Percentiles rank a stretch among this genome's conserved stretches.
Conservation (phyloP, 37 sponge, comb jelly and placozoan genomes). For the Bolinopsis microptera region DNA sequence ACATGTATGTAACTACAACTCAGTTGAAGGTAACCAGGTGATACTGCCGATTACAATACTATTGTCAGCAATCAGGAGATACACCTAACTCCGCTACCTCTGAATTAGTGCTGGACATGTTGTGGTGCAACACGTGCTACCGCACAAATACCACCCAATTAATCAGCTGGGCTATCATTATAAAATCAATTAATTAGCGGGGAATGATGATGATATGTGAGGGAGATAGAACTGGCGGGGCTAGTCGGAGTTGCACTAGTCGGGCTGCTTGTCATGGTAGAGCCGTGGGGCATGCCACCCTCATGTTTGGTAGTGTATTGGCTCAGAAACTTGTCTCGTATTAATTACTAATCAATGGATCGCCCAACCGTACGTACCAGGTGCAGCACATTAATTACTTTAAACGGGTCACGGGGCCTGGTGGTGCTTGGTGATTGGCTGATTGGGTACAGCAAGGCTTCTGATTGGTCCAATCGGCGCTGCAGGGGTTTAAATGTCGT, state of each 20-base stretch:
- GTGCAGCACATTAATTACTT: conserved; percentile 62
- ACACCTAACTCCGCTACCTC: no score
- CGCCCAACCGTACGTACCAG: neutral
- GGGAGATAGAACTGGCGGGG: no score
- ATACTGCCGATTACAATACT: no score
- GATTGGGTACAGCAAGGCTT: neutral
- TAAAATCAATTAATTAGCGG: neutral
- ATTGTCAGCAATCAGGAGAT: no score
- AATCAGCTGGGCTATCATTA: neutral
- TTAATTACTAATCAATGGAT: conserved; percentile 59
- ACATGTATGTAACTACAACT: no score
- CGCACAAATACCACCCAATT: no score
- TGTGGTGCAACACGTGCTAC: no score
- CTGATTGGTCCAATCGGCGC: conserved; percentile 33
- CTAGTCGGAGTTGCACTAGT: neutral
- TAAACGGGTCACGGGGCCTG: conserved; percentile 28
- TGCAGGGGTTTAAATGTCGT: conserved; percentile 8
- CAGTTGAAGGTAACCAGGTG: no score
- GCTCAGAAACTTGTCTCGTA: neutral
- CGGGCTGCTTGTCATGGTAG: neutral
- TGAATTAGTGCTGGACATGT: no score
- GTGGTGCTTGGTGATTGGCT: neutral
- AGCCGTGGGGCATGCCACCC: no score
- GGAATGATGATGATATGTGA: no score
- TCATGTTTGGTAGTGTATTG: neutral